These are phyloP conservation scores for Lanistes nyassanus DNA, from an alignment of 1,140 invertebrate genomes.

Conservation along the genomic window DNA sequence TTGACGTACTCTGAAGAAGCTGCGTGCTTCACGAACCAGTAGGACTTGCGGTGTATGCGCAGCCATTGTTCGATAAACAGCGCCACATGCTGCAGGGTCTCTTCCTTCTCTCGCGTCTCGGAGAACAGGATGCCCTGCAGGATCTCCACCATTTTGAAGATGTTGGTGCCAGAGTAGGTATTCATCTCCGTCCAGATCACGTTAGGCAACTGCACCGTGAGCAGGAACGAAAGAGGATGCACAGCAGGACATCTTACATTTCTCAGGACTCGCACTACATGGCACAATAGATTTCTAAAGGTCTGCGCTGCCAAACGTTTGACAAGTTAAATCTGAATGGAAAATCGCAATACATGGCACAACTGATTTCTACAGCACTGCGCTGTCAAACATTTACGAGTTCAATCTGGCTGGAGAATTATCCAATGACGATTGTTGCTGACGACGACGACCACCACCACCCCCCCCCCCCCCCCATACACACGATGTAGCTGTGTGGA, in stretches of 20 bases:
- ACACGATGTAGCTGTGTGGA: neutral
- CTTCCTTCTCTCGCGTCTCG: conserved; percentile 31
- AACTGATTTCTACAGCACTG: too few species aligned
- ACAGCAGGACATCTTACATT: neutral
- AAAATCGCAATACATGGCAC: too few species aligned
- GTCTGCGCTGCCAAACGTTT: too few species aligned
- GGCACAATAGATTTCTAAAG: too few species aligned
- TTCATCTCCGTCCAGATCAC: conserved; percentile 59
- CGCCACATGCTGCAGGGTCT: conserved; percentile 44
- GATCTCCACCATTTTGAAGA: conserved; percentile 30
- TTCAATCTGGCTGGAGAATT: too few species aligned
- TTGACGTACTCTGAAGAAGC: neutral
- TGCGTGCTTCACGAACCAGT: conserved; percentile 21
- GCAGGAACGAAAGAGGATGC: neutral
- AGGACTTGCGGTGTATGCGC: conserved; percentile 35
- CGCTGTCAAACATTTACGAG: too few species aligned
- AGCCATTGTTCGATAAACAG: conserved; percentile 45
- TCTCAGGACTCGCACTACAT: neutral
- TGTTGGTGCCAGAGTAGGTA: conserved; percentile 46
- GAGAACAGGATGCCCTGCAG: conserved; percentile 9
- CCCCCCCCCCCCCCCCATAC: too few species aligned
- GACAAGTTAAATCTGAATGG: too few species aligned
- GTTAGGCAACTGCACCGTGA: conserved; percentile 64
- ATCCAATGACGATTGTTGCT: too few species aligned
- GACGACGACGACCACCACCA: too few species aligned